Evolutionary conservation across 2,797 vertebrate species (phyloP).

Genomic region (Characodon lateralis): DNA sequence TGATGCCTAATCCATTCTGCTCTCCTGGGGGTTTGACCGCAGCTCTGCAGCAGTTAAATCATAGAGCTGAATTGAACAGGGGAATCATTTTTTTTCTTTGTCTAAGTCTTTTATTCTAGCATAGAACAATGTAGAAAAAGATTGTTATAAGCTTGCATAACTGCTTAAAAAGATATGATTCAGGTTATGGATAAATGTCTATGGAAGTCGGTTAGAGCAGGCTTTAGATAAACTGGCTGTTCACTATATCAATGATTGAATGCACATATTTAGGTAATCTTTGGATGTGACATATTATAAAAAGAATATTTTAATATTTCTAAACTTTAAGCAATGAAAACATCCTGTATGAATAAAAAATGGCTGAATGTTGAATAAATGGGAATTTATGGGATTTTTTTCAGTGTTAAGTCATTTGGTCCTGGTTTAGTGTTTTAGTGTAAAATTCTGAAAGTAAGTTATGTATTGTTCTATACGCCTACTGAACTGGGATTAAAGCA

Average conservation of each 20-base stretch:
- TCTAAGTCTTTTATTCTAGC: conserved; percentile 23
- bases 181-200: conserved; percentile 28
- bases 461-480: not conserved
- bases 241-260: not conserved
- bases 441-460: not conserved
- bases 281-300: not conserved
- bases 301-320: not conserved
- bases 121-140: conserved; percentile 18
- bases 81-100: conserved; percentile 34
- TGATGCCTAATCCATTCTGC: conserved; percentile 51
- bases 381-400: not conserved
- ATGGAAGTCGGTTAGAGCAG: conserved; percentile 24
- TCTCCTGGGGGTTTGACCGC: conserved; percentile 48
- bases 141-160: not conserved
- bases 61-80: conserved; percentile 37
- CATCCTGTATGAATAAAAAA: not conserved
- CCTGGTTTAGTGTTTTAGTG: not conserved
- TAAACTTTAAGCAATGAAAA: not conserved
- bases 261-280: too few species aligned
- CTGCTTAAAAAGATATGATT: conserved; percentile 20
- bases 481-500: not conserved
- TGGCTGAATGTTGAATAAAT: not conserved
- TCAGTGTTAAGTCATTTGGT: not conserved
- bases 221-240: not conserved
- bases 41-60: conserved; percentile 55